A percentile compares a stretch with the other conserved stretches of the same genome.
phyloP scores from a whole-genome alignment of 2,113 vertebrate species.

The Periophthalmus modestus region DNA sequence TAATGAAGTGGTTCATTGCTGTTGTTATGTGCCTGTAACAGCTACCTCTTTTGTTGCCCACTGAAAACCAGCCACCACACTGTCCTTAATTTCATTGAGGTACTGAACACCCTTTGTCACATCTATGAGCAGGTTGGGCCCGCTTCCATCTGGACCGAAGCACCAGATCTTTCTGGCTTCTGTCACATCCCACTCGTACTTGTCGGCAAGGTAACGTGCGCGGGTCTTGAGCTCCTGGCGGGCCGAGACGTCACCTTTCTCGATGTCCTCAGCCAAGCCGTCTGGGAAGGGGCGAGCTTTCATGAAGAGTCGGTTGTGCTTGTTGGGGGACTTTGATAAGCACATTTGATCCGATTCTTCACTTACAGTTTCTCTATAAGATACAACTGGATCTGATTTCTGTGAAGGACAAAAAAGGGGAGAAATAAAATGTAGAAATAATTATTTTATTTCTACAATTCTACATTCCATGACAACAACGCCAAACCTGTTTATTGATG shows the following conservation, averaged over 20 bases:
- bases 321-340: conserved; percentile 97
- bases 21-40: background rate
- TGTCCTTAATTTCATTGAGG: conserved; percentile 98
- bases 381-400: conserved; percentile 97
- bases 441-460: background rate
- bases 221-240: conserved; percentile 92
- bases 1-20: background rate
- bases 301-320: conserved; percentile 97
- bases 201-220: conserved; percentile 89
- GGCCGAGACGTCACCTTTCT: conserved; percentile 87
- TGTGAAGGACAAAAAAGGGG: conserved; percentile 45
- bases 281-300: conserved; percentile 89
- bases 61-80: conserved; percentile 95
- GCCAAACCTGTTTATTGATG: no score
- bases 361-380: conserved; percentile 91
- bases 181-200: conserved; percentile 91
- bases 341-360: conserved; percentile 89
- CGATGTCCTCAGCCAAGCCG: conserved; percentile 90
- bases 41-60: conserved; percentile 93
- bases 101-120: conserved; percentile 97
- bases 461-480: no score
- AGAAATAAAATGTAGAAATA: background rate
- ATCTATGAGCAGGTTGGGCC: conserved; percentile 91
- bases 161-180: conserved; percentile 98
- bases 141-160: conserved; percentile 90